Conservation (phyloP, 2,113 vertebrate genomes). For the Vireo altiloquus region DNA sequence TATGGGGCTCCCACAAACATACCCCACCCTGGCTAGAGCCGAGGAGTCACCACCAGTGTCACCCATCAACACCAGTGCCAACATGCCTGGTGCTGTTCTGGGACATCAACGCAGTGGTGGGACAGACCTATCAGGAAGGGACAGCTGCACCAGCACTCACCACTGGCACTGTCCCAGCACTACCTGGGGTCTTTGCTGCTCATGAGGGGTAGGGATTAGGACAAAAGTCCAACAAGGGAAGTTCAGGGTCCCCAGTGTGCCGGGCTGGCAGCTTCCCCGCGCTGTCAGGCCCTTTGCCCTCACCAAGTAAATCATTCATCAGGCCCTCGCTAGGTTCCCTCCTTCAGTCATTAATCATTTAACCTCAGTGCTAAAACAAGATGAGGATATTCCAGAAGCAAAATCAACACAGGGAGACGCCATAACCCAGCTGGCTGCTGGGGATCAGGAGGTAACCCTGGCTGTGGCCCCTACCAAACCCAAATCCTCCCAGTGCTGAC, state of each 20-base stretch:
- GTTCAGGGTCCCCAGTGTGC: fast-evolving
- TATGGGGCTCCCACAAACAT: neutral
- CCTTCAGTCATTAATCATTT: neutral
- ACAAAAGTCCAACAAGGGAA: neutral
- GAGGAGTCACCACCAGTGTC: neutral
- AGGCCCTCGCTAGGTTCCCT: neutral
- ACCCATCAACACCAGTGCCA: neutral
- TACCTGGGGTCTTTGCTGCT: neutral
- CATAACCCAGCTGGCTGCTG: neutral
- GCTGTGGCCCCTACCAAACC: neutral
- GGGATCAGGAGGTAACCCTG: neutral
- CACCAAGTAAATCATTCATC: neutral
- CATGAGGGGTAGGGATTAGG: neutral
- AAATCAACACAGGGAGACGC: neutral
- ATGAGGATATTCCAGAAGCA: neutral
- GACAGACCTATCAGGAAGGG: neutral
- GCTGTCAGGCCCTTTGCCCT: neutral
- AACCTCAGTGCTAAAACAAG: neutral
- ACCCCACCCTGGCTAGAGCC: neutral
- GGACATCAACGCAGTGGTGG: fast-evolving
- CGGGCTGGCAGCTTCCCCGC: neutral
- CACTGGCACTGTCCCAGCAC: neutral
- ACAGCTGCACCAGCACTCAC: neutral
- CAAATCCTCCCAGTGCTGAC: neutral
- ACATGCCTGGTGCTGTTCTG: neutral